A percentile compares a stretch with the other conserved stretches of the same genome.
Conservation (phyloP, 2,888 invertebrate species). For the Drosophila prostipennis region DNA sequence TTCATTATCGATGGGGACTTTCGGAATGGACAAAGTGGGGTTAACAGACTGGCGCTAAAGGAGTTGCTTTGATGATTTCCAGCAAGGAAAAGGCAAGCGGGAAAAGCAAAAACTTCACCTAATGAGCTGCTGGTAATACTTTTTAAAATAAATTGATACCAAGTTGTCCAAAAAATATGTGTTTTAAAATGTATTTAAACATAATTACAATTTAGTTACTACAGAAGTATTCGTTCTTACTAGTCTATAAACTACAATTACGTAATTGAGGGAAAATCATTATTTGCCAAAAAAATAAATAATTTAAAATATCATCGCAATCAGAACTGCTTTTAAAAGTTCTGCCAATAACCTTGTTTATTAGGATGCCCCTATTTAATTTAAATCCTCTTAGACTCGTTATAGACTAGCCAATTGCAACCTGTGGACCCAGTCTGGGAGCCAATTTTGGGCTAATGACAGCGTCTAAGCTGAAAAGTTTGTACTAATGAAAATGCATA, state of each 20-base stretch:
- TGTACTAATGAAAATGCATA: constrained; percentile 72
- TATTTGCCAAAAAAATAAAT: too few relatives aligned
- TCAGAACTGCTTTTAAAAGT: too few relatives aligned
- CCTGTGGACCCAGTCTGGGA: constrained; percentile 3
- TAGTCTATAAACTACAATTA: too few relatives aligned
- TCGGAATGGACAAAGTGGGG: not conserved
- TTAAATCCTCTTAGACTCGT: not conserved
- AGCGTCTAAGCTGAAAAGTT: constrained; percentile 51
- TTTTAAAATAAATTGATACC: too few relatives aligned
- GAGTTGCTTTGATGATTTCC: constrained; percentile 8
- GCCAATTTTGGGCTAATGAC: constrained; percentile 57
- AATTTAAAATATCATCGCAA: too few relatives aligned
- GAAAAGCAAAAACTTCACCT: constrained; percentile 14
- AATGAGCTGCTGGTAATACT: constrained; percentile 9
- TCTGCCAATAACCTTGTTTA: too few relatives aligned
- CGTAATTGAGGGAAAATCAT: too few relatives aligned
- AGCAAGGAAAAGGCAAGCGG: constrained; percentile 7
- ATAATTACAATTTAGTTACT: too few relatives aligned
- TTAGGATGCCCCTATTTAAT: too few relatives aligned
- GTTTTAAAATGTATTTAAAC: too few relatives aligned
- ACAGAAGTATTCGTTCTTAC: too few relatives aligned
- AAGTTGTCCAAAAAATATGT: too few relatives aligned
- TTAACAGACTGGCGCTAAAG: constrained; percentile 30
- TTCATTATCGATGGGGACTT: constrained; percentile 15
- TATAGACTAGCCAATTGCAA: not conserved